Conservation (phyloP, 2,797 vertebrate species). For the Cetoscarus ocellatus region DNA sequence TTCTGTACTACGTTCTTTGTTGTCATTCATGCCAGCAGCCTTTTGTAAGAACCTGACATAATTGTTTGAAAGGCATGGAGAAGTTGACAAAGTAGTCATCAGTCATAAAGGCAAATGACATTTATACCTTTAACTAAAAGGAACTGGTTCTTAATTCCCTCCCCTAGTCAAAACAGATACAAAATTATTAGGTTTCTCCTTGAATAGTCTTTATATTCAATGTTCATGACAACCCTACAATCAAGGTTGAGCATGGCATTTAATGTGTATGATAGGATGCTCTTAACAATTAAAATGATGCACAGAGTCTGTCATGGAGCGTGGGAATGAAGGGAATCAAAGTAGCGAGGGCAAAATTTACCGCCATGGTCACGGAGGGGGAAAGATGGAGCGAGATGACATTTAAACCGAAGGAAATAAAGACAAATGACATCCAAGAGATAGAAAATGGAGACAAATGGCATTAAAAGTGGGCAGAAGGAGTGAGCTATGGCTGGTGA, state of each 20-base stretch:
- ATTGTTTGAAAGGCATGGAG: too few relatives aligned
- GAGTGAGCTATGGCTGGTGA: conserved; percentile 14
- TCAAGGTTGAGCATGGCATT: neutral
- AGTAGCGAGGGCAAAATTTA: conserved; percentile 13
- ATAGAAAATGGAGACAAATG: conserved; percentile 59
- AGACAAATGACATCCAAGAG: conserved; percentile 48
- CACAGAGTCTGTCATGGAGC: conserved; percentile 11
- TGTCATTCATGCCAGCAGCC: too few relatives aligned
- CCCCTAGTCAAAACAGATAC: too few relatives aligned
- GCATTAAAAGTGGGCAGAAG: conserved; percentile 26
- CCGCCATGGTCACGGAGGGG: conserved; percentile 6
- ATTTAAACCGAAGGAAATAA: conserved; percentile 47
- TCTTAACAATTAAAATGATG: conserved; percentile 40
- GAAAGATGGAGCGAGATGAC: conserved; percentile 39
- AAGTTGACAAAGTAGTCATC: too few relatives aligned
- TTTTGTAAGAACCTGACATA: too few relatives aligned
- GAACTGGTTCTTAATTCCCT: too few relatives aligned
- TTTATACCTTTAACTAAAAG: too few relatives aligned
- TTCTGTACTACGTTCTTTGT: too few relatives aligned
- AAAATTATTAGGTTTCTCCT: too few relatives aligned
- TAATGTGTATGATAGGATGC: conserved; percentile 6
- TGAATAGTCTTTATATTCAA: too few relatives aligned
- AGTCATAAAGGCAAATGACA: too few relatives aligned
- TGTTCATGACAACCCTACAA: neutral
- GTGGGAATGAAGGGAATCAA: conserved; percentile 16